These are phyloP conservation scores for Drosophila longiperda DNA, from an alignment of 2,888 invertebrate genomes.

Conservation along the genomic window DNA sequence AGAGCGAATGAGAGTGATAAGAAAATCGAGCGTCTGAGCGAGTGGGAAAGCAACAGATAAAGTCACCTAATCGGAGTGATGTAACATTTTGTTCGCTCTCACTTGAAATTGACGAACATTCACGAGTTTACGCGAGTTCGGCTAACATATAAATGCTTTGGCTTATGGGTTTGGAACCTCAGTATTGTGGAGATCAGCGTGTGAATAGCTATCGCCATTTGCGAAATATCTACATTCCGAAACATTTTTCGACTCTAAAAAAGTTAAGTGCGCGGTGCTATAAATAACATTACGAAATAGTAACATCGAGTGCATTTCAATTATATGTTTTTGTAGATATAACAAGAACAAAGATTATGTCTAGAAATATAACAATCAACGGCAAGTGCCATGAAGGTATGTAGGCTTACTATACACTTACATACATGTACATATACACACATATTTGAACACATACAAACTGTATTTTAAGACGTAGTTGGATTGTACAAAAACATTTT, in stretches of 20 bases:
- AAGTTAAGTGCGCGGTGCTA: slow-evolving; percentile 1
- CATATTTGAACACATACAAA: neutral
- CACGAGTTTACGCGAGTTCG: slow-evolving; percentile 4
- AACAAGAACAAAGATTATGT: slow-evolving; percentile 54
- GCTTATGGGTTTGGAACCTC: slow-evolving; percentile 5
- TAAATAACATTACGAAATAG: slow-evolving; percentile 15
- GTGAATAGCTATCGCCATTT: slow-evolving; percentile 23
- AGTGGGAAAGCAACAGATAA: neutral
- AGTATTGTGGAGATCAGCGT: slow-evolving; percentile 35
- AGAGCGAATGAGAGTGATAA: neutral
- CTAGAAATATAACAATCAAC: slow-evolving; percentile 60
- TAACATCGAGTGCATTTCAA: neutral
- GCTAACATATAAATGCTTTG: slow-evolving; percentile 42
- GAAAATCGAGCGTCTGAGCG: neutral
- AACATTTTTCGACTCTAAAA: slow-evolving; percentile 15
- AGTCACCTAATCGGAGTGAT: neutral
- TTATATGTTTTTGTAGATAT: slow-evolving; percentile 45
- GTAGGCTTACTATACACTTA: slow-evolving; percentile 2
- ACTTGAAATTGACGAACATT: slow-evolving; percentile 31
- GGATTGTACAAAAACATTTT: slow-evolving; percentile 1
- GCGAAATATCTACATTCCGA: slow-evolving; percentile 60
- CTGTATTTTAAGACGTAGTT: neutral
- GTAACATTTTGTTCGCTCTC: slow-evolving; percentile 5
- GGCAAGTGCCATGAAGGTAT: slow-evolving; percentile 62
- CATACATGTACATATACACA: slow-evolving; percentile 4